Conservation (phyloP, 1,140 invertebrate species). For the Zaprionus lachaisei region DNA sequence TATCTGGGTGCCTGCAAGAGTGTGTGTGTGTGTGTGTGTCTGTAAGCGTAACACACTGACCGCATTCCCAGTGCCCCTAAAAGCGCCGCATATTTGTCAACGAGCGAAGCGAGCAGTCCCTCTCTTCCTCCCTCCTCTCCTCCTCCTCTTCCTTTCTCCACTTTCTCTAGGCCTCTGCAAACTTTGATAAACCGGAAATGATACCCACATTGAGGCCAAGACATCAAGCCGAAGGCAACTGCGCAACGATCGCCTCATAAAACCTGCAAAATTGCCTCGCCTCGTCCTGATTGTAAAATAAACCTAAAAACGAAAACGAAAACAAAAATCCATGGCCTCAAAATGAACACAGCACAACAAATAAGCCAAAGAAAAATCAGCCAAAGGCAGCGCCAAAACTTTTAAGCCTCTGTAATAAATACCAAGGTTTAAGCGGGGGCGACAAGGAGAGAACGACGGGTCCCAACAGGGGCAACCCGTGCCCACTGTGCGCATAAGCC, state of each 20-base stretch:
- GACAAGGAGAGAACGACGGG: neutral
- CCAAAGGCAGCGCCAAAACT: conserved; percentile 40
- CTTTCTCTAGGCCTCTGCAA: neutral
- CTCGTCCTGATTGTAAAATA: conserved; percentile 40
- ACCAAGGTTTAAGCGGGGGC: conserved; percentile 42
- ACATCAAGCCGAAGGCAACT: conserved; percentile 19
- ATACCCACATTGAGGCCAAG: conserved; percentile 48
- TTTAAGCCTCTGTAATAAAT: conserved; percentile 75
- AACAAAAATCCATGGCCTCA: neutral
- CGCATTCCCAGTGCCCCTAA: conserved; percentile 67
- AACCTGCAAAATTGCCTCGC: conserved; percentile 60
- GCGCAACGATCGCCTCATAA: conserved; percentile 73
- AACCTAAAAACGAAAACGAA: neutral
- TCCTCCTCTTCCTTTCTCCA: too few relatives aligned
- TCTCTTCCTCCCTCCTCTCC: neutral
- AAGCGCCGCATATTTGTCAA: conserved; percentile 75
- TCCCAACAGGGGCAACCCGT: conserved; percentile 26
- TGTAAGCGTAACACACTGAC: conserved; percentile 55
- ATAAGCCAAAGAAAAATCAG: conserved; percentile 22
- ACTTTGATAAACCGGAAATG: conserved; percentile 72
- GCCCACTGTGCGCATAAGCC: conserved; percentile 59
- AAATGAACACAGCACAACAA: conserved; percentile 2
- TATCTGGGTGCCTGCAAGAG: neutral
- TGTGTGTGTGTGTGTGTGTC: neutral
- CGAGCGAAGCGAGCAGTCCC: conserved; percentile 9